phyloP scores from a whole-genome alignment of 2,888 invertebrate species.

The Petrolisthes manimaculis region DNA sequence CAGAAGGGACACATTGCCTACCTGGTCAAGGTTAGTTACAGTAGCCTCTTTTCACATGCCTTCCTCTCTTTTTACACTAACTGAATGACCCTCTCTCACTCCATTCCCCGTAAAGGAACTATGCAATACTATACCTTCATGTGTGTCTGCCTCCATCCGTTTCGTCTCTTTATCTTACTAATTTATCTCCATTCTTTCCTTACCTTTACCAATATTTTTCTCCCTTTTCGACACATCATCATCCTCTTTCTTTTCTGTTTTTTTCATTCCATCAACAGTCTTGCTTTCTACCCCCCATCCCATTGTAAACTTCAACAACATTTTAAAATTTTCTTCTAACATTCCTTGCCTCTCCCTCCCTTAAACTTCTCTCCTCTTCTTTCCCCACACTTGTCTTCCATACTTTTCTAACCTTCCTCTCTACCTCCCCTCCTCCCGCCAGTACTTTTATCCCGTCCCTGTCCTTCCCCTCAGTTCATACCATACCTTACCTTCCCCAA shows the following conservation, averaged over 20 bases:
- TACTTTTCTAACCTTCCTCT: not conserved
- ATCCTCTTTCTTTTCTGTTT: too few relatives aligned
- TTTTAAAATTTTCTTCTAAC: too few relatives aligned
- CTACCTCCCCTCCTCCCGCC: not conserved
- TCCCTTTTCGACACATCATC: too few relatives aligned
- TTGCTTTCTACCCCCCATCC: not conserved
- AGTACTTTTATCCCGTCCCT: not conserved
- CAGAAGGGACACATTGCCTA: constrained; percentile 96
- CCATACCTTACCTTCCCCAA: not conserved
- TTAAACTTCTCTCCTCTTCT: not conserved
- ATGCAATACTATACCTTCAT: too few relatives aligned
- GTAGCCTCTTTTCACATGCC: not conserved
- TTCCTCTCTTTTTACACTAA: not conserved
- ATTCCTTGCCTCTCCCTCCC: not conserved
- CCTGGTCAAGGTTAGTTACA: constrained; percentile 87
- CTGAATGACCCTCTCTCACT: too few relatives aligned
- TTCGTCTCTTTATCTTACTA: too few relatives aligned
- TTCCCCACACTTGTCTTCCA: not conserved
- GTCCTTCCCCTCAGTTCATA: not conserved
- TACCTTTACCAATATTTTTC: too few relatives aligned
- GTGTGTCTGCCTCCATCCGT: too few relatives aligned
- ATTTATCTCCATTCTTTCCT: too few relatives aligned
- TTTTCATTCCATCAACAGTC: too few relatives aligned
- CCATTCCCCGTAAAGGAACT: too few relatives aligned
- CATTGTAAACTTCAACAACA: not conserved